Evolutionary conservation across 2,113 vertebrate species (phyloP), one percentile per base, ranked within the genome.

Genomic region (Haplochromis vanheusdeni): DNA sequence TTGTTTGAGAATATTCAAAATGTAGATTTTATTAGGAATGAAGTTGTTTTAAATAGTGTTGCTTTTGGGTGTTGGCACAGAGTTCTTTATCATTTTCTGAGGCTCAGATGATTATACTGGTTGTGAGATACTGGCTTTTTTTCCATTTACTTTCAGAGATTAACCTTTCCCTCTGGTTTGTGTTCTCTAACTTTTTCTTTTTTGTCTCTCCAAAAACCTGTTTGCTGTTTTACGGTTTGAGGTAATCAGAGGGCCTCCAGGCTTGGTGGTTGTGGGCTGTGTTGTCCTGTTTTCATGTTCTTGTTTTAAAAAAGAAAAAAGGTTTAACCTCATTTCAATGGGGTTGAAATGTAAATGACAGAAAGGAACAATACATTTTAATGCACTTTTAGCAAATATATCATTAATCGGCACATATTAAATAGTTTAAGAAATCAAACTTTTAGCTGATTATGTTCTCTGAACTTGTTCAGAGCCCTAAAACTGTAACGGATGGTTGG

Each of bases 71-170:
- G 68, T 73, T 10, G 28, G 14, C 13, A 60, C 14, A 9, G 58
- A 17, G 58, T 33, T 62, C 58, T 31, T 62, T 19, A 35, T 62
- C 16, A n/a, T n/a, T 62, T 62, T 62, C 9, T 19, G 6, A 49
- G 0, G 23, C 6, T 65, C 60, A 21, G 60, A 1, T 65, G 1
- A 65, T 65, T 65, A 37, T 8, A 65, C 60, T 65, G 60, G 33
- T 21, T 7, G 10, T 2, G 1, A 21, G 31, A 65, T 21, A 65
- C 33, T 21, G 19, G 10, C 33, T 33, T 65, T 37, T 33, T 65
- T 37, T 0, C 10, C 19, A 65, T 65, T 0, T 65, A 37, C n/a
- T 23, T 68, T 68, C n/a, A 68, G 1, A 14, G 62, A 68, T 40
- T 4, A 68, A 21, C 35, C 19, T 21, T 40, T 68, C 33, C 62